phyloP scores from a whole-genome alignment of 2,113 vertebrate genomes.

The Hirundichthys speculiger region DNA sequence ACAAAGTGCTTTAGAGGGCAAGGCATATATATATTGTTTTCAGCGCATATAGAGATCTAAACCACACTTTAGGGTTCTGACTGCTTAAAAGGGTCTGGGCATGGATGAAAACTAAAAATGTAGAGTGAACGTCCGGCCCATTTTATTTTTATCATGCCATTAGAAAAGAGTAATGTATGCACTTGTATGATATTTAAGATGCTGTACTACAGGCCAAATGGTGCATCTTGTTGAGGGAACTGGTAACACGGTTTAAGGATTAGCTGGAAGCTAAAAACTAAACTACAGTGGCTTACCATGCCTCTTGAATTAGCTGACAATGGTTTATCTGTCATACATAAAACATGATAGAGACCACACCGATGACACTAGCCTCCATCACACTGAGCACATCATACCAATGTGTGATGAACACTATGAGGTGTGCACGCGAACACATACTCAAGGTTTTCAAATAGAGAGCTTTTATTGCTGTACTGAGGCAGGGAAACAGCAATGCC shows the following conservation, averaged over 20 bases:
- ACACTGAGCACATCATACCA: constrained; percentile 31
- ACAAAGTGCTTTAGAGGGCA: no score
- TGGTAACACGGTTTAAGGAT: constrained; percentile 33
- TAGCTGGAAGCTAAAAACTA: constrained; percentile 40
- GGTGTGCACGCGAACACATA: constrained; percentile 19
- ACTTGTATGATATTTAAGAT: no score
- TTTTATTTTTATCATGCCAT: no score
- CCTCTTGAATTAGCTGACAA: constrained; percentile 51
- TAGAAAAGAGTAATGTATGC: no score
- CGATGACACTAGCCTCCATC: constrained; percentile 30
- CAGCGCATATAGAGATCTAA: no score
- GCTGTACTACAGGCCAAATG: no score
- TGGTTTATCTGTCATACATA: constrained; percentile 68
- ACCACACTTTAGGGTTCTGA: no score
- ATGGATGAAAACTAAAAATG: no score
- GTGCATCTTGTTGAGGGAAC: no score
- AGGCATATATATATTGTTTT: no score
- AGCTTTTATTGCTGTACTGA: constrained; percentile 6
- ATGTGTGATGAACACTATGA: constrained; percentile 30
- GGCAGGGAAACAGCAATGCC: constrained; percentile 5
- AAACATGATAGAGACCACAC: constrained; percentile 62
- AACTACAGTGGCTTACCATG: constrained; percentile 40
- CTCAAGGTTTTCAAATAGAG: constrained; percentile 9
- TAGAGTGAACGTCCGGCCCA: no score
- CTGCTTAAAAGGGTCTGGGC: no score